phyloP scores from a whole-genome alignment of 2,888 invertebrate genomes.

The Eristalinus sepulchralis region DNA sequence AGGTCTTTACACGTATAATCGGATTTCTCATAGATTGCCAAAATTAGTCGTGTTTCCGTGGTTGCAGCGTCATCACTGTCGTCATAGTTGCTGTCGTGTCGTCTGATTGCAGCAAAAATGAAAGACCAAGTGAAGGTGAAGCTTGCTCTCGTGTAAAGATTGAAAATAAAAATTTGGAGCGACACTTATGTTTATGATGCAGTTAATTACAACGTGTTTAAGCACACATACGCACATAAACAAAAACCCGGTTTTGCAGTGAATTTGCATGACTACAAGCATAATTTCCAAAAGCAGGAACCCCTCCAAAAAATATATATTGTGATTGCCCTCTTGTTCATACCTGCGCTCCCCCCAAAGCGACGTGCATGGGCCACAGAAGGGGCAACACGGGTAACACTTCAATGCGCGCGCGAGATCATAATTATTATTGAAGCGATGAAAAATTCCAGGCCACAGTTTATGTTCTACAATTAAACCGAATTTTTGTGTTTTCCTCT shows the following conservation, averaged over 20 bases:
- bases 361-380: constrained; percentile 71
- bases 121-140: neutral
- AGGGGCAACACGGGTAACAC: constrained; percentile 34
- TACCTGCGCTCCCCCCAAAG: neutral
- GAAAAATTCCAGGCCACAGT: constrained; percentile 5
- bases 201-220: neutral
- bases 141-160: neutral
- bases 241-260: neutral
- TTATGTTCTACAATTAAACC: constrained; percentile 53
- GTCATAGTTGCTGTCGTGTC: neutral
- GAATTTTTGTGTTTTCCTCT: neutral
- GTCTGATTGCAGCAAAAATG: neutral
- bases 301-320: neutral
- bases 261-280: neutral
- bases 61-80: neutral
- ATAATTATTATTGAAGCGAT: neutral
- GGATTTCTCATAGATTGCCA: neutral
- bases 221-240: neutral
- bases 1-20: neutral
- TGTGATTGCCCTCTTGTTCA: constrained; percentile 6
- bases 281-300: neutral
- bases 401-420: constrained; percentile 4
- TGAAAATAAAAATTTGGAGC: neutral
- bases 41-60: neutral
- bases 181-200: neutral